Conservation (phyloP, 2,888 invertebrate species). For the Melanargia galathea region DNA sequence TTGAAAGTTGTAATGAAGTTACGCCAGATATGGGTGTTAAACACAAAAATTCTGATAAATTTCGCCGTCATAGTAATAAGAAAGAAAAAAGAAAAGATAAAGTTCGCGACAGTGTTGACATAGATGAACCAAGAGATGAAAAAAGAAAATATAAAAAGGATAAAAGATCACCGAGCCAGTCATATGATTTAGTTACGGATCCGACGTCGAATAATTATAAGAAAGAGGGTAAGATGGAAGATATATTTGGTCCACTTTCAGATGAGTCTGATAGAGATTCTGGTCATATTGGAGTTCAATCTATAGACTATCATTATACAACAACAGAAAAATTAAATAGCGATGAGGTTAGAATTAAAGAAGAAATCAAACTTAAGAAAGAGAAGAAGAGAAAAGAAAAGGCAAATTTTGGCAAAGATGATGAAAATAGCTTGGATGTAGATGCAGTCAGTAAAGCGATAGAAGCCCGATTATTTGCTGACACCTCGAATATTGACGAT, state of each 20-base stretch:
- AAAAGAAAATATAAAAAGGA: slow-evolving; percentile 84
- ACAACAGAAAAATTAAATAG: slow-evolving; percentile 45
- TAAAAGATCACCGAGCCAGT: slow-evolving; percentile 63
- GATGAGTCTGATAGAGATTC: slow-evolving; percentile 84
- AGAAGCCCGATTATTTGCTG: slow-evolving; percentile 90
- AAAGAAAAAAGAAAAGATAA: slow-evolving; percentile 84
- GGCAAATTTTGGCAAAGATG: slow-evolving; percentile 80
- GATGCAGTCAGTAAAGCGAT: slow-evolving; percentile 91
- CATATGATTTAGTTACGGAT: slow-evolving; percentile 58
- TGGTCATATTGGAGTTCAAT: slow-evolving; percentile 32
- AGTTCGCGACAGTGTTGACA: slow-evolving; percentile 76
- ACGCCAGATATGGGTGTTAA: slow-evolving; percentile 56
- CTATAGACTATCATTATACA: slow-evolving; percentile 19
- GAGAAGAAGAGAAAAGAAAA: slow-evolving; percentile 85
- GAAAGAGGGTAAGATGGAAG: slow-evolving; percentile 92
- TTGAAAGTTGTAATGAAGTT: slow-evolving; percentile 56
- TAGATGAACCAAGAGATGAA: slow-evolving; percentile 73
- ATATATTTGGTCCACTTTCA: slow-evolving; percentile 93
- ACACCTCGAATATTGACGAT: slow-evolving; percentile 80
- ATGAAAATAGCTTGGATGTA: slow-evolving; percentile 90
- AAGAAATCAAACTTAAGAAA: slow-evolving; percentile 82
- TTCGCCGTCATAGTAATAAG: slow-evolving; percentile 78
- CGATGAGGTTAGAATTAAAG: slow-evolving; percentile 62
- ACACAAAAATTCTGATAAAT: slow-evolving; percentile 76
- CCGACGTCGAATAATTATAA: slow-evolving; percentile 66